phyloP scores from a whole-genome alignment of 2,797 vertebrate species.

The Sternotherus odoratus region DNA sequence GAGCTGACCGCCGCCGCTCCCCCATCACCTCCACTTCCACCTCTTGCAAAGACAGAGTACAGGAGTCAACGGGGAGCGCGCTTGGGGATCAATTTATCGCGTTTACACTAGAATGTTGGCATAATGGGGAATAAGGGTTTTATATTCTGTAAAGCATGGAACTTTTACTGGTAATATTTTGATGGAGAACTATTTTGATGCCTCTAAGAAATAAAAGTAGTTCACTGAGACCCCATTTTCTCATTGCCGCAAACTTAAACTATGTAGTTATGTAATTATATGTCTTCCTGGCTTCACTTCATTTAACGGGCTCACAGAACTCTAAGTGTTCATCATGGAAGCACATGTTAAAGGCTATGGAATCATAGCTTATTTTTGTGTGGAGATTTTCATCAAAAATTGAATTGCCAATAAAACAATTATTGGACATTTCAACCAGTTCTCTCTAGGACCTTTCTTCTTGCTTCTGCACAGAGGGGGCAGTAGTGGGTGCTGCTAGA shows the following conservation, averaged over 20 bases:
- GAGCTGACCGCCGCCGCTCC: too few relatives aligned
- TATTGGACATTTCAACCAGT: background rate
- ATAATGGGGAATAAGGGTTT: background rate
- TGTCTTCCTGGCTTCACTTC: constrained; percentile 45
- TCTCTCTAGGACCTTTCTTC: background rate
- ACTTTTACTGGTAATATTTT: background rate
- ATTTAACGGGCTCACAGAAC: constrained; percentile 36
- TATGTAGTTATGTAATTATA: constrained; percentile 36
- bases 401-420: background rate
- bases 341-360: constrained; percentile 36
- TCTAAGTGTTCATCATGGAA: constrained; percentile 51
- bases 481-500: background rate
- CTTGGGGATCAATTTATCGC: too few relatives aligned
- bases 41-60: too few relatives aligned
- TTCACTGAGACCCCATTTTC: constrained; percentile 18
- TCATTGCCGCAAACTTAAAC: constrained; percentile 44
- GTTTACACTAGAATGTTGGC: background rate
- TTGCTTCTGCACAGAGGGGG: background rate
- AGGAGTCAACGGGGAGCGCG: too few relatives aligned
- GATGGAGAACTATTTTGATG: background rate
- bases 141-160: background rate
- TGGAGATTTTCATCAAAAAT: background rate
- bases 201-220: background rate
- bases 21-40: too few relatives aligned
- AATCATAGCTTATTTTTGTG: constrained; percentile 40